phyloP scores from a whole-genome alignment of 2,888 invertebrate species.

The Venustoraphidia nigricollis region DNA sequence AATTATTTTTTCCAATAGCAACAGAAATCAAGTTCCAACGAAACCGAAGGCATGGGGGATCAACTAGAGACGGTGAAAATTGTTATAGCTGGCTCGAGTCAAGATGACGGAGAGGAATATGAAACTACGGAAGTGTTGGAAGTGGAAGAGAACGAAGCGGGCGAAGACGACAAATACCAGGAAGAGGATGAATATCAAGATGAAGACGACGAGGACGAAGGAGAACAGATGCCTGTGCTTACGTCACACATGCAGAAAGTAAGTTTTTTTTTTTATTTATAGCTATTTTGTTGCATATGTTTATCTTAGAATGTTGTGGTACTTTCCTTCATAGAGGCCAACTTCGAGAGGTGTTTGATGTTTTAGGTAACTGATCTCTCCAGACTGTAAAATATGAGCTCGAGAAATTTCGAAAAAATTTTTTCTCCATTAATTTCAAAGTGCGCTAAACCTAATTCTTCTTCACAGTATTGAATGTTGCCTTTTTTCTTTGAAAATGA shows the following conservation, averaged over 20 bases:
- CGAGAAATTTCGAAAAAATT: no score
- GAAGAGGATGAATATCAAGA: constrained; percentile 8
- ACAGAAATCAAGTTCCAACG: background rate
- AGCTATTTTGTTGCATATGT: no score
- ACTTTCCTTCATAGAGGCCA: no score
- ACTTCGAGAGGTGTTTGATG: no score
- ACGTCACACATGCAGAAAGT: constrained; percentile 9
- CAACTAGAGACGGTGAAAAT: constrained; percentile 6
- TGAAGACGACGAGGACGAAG: constrained; percentile 5
- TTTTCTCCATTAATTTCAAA: no score
- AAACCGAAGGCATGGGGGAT: no score
- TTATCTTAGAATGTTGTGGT: no score
- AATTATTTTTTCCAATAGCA: constrained; percentile 5
- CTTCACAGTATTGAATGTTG: no score
- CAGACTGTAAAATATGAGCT: no score
- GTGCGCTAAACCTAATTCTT: no score
- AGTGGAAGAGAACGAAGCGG: constrained; percentile 8
- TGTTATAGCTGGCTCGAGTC: constrained; percentile 9
- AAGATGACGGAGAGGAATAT: constrained; percentile 13
- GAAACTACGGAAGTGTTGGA: constrained; percentile 11
- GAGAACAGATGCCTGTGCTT: constrained; percentile 6
- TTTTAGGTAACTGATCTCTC: no score
- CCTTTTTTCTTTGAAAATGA: no score
- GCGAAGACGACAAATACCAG: constrained; percentile 2
- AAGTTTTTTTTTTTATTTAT: background rate